Conservation (phyloP, 2,797 vertebrate species). For the Threskiornis aethiopicus region DNA sequence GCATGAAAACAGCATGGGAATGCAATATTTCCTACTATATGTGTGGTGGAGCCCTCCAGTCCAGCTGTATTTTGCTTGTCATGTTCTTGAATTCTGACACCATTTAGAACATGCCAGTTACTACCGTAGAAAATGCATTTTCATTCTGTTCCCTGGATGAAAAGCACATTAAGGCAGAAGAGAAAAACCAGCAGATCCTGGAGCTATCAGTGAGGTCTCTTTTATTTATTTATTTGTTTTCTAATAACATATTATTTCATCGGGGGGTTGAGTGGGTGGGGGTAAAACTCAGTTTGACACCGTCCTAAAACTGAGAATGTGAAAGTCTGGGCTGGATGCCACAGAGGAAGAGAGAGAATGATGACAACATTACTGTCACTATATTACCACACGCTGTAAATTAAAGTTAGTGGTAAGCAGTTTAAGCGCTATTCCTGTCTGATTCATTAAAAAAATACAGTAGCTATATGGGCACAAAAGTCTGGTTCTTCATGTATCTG, state of each 20-base stretch:
- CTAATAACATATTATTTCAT: slow-evolving; percentile 19
- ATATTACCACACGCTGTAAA: slow-evolving; percentile 62
- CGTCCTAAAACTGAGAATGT: slow-evolving; percentile 9
- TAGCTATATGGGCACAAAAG: slow-evolving; percentile 28
- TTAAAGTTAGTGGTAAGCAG: slow-evolving; percentile 39
- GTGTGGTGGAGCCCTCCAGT: slow-evolving; percentile 71
- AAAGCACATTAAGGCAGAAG: slow-evolving; percentile 14
- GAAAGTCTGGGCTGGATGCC: slow-evolving; percentile 58
- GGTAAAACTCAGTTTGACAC: slow-evolving; percentile 33
- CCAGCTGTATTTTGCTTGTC: slow-evolving; percentile 76
- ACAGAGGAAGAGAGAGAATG: slow-evolving; percentile 57
- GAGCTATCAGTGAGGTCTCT: background rate
- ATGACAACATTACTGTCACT: slow-evolving; percentile 70
- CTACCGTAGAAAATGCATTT: slow-evolving; percentile 67
- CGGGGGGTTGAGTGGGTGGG: background rate
- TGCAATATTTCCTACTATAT: slow-evolving; percentile 72
- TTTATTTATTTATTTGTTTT: background rate
- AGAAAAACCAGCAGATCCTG: slow-evolving; percentile 1
- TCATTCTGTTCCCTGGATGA: slow-evolving; percentile 45
- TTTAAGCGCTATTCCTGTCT: slow-evolving; percentile 52
- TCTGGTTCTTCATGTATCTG: background rate
- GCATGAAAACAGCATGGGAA: slow-evolving; percentile 73
- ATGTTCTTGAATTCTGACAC: slow-evolving; percentile 74
- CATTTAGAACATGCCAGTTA: slow-evolving; percentile 61
- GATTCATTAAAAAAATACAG: slow-evolving; percentile 66